Base-by-base conservation (phyloP, 1,140 invertebrate species). In the Lineus longissimus region DNA sequence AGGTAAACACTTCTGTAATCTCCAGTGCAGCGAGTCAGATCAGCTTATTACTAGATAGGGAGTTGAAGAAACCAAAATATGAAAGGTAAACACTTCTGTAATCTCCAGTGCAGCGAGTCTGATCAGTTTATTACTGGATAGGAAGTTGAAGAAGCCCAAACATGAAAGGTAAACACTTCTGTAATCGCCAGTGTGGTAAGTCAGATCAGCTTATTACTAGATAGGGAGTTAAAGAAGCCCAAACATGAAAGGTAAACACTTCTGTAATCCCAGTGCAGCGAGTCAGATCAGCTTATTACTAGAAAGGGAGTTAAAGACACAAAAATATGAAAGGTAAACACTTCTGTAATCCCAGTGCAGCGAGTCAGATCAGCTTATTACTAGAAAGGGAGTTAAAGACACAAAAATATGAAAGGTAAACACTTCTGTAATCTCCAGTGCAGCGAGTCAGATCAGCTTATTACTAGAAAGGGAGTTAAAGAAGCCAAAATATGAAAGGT, bases 181-280 rank as follows among this genome's bases (percentile, higher is more conserved):
- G n/a, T n/a, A n/a, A n/a, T n/a, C 57, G 60, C 51, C 0, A 13
- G 59, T 11, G 30, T 15, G 22, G 23, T 22, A 17, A 23, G 54
- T 55, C 27, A 66, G 30, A 29, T 72, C 11, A 61, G 47, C 15
- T 36, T 63, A 33, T 51, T 65, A 19, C 43, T 70, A 1, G 31
- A 62, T 30, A 57, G 51, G 15, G 64, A 72, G 45, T 43, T 59
- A 23, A 19, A 58, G n/a, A 67, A 63, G 59, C 40, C 61, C 41
- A 15, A 9, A 7, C 22, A 27, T 62, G 30, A 60, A 1, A 58
- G 55, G 61, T 62, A 0, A 13, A n/a, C n/a, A n/a, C n/a, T n/a
- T n/a, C n/a, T n/a, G n/a, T n/a, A n/a, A n/a, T n/a, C 57, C 51
- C 0, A 13, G 59, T 11, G 30, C n/a, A 25, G 23, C 54, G 11